Evolutionary conservation across 2,888 invertebrate genomes (phyloP).

Genomic region (Dolichopus griseipennis): DNA sequence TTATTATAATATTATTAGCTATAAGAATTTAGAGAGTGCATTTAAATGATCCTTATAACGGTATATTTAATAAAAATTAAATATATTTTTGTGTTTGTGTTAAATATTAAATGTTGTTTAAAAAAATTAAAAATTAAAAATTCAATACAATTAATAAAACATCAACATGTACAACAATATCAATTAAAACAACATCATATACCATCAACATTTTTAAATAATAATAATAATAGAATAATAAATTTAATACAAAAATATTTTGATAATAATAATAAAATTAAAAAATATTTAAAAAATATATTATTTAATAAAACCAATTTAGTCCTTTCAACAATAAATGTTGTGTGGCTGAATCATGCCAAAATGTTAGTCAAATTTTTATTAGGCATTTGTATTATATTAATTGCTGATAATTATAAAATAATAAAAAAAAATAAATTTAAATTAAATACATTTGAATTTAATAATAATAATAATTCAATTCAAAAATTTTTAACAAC

Average conservation of each 20-base stretch:
- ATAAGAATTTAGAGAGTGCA: not conserved
- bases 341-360: slow-evolving; percentile 6
- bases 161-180: no score
- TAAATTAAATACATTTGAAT: not conserved
- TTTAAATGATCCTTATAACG: not conserved
- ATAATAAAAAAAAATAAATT: not conserved
- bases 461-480: slow-evolving; percentile 2
- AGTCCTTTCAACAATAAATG: not conserved
- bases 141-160: not conserved
- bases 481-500: not conserved
- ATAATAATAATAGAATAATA: not conserved
- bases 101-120: slow-evolving; percentile 1
- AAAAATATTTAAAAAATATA: not conserved
- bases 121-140: not conserved
- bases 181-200: no score
- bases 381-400: slow-evolving; percentile 7
- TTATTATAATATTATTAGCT: no score
- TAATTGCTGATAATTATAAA: not conserved
- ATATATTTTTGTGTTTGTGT: slow-evolving; percentile 6
- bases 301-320: not conserved
- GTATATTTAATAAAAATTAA: not conserved
- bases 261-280: not conserved
- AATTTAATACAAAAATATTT: not conserved
- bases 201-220: not conserved
- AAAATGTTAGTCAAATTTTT: slow-evolving; percentile 11